These are phyloP conservation scores for Cepaea nemoralis DNA, from an alignment of 1,140 invertebrate genomes.

Conservation along the genomic window DNA sequence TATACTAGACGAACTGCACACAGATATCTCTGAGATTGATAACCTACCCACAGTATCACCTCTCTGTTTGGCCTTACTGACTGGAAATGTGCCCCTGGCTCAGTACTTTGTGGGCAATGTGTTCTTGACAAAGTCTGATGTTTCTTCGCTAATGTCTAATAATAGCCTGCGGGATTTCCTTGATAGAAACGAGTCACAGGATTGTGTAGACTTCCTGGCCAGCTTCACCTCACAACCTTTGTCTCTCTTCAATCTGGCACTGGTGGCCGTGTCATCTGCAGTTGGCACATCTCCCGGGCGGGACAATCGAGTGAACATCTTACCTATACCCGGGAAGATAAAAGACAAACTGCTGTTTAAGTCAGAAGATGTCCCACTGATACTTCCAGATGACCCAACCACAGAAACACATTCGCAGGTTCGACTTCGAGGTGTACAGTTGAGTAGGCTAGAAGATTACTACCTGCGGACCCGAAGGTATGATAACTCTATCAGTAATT, in stretches of 20 bases:
- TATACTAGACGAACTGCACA: neutral
- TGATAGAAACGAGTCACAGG: neutral
- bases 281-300: neutral
- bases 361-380: neutral
- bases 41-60: neutral
- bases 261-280: neutral
- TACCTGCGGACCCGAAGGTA: no score
- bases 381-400: no score
- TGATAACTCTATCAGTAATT: no score
- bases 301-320: neutral
- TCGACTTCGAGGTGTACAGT: no score
- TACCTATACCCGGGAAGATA: neutral
- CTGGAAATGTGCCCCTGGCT: neutral
- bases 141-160: neutral
- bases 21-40: neutral
- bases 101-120: neutral
- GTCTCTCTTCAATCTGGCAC: neutral
- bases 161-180: neutral
- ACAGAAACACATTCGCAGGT: no score
- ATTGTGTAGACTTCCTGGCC: neutral
- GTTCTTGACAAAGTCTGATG: neutral
- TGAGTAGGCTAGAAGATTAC: no score
- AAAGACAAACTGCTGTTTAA: constrained; percentile 5
- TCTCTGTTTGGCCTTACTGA: neutral
- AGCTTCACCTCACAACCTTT: neutral